Evolutionary conservation across 2,113 vertebrate genomes (phyloP), one percentile per base, ranked within the genome.

Genomic region (Plotosus lineatus): DNA sequence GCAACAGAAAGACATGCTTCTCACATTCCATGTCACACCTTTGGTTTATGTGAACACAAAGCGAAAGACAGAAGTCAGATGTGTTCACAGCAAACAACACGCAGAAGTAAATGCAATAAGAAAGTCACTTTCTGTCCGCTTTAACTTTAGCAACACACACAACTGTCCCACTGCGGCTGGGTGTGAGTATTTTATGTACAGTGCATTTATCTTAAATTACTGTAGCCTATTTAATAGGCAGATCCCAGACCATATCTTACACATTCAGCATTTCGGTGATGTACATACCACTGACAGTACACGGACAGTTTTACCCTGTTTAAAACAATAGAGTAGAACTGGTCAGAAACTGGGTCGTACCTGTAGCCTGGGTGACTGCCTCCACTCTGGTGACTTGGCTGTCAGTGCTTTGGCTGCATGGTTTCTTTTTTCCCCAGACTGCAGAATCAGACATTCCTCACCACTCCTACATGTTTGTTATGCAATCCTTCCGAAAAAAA

Each of bases 21-120:
- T 38, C 63, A 75, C 51, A 84, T 76, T 77, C 61, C 58, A 74
- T 14, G 68, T 66, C 79, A 78, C 79, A 12, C 79, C 79, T 84
- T 28, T 77, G 31, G 61, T 75, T 56, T 60, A 58, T 53, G 55
- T 44, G 21, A 84, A 73, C 55, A 84, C 38, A 56, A 51, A 80
- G 42, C 38, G 46, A 46, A 38, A 31, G 6, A 65, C 15, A 12
- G 21, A 19, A 21, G 26, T 63, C 42, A 51, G 21, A 19, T 23
- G 51, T 66, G 21, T 46, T 33, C 36, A 48, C 38, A 33, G 38
- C 14, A 56, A 50, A 55, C 31, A 75, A 74, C 19, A 26, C 4
- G 23, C 2, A 53, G 21, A 12, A 72, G 46, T 50, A 38, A 40
- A 50, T 40, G 8, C 44, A 26, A 14, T 46, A 33, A 23, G 10